Evolutionary conservation across 2,113 vertebrate species (phyloP).

Genomic region (Patagioenas fasciata): DNA sequence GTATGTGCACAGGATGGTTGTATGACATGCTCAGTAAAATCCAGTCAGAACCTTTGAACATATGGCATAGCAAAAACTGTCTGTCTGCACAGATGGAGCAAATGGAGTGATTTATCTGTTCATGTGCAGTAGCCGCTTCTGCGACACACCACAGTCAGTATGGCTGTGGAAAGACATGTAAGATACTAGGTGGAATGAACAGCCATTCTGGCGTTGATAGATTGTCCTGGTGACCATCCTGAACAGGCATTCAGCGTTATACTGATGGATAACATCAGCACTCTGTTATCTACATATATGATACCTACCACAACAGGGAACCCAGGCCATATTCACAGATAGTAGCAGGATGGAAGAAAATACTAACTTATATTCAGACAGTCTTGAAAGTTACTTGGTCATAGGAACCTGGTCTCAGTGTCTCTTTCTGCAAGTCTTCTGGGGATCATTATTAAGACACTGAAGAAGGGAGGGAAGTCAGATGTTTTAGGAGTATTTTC

Average conservation of each 20-base stretch:
- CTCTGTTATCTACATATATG: background rate
- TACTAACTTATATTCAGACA: background rate
- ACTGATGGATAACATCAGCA: background rate
- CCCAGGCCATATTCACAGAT: background rate
- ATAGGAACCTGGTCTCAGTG: background rate
- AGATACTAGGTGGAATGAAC: background rate
- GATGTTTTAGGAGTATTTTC: background rate
- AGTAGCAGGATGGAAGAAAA: background rate
- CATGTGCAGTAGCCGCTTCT: background rate
- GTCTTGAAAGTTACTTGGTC: background rate
- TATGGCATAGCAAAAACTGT: constrained; percentile 30
- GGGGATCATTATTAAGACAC: background rate
- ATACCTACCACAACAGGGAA: background rate
- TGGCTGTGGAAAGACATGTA: background rate
- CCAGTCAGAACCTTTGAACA: background rate
- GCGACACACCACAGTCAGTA: background rate
- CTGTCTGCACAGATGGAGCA: constrained; percentile 25
- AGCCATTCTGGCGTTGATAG: background rate
- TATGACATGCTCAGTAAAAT: background rate
- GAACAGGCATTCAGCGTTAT: background rate
- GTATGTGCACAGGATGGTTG: background rate
- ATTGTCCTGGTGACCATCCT: background rate
- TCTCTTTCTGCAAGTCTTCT: background rate
- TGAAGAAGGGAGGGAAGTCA: background rate
- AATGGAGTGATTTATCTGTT: constrained; percentile 26